Conservation (phyloP, 2,888 invertebrate species). For the Diaprepes abbreviatus region DNA sequence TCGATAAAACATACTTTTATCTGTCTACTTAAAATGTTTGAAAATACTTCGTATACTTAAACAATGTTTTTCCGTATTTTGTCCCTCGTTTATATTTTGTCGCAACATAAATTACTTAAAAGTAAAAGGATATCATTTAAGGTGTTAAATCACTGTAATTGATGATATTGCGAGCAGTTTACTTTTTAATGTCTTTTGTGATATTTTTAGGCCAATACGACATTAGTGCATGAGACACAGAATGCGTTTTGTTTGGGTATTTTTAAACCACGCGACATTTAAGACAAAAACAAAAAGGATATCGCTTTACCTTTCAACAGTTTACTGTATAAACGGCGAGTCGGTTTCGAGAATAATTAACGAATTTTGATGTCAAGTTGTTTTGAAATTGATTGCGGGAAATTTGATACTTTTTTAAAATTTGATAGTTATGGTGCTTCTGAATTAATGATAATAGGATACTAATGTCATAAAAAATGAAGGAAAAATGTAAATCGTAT, state of each 20-base stretch:
- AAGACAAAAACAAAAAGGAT: constrained; percentile 55
- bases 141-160: constrained; percentile 62
- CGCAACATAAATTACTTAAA: constrained; percentile 58
- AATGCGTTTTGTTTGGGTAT: constrained; percentile 59
- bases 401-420: neutral
- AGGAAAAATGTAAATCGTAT: no score
- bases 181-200: constrained; percentile 57
- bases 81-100: constrained; percentile 59
- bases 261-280: constrained; percentile 55
- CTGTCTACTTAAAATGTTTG: constrained; percentile 43
- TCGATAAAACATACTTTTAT: constrained; percentile 40
- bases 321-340: constrained; percentile 7
- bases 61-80: constrained; percentile 52
- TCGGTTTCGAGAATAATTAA: constrained; percentile 6
- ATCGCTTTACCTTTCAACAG: constrained; percentile 56
- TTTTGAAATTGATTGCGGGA: neutral
- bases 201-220: constrained; percentile 57
- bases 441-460: neutral
- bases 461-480: no score
- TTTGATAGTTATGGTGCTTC: neutral
- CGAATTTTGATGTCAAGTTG: neutral
- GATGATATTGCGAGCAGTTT: constrained; percentile 59
- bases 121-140: constrained; percentile 59
- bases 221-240: constrained; percentile 51
- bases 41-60: constrained; percentile 37